Percentiles rank a stretch among this genome's conserved stretches.
Evolutionary conservation across 1,140 invertebrate species (phyloP).

Genomic region (Sycophaga agraensis): DNA sequence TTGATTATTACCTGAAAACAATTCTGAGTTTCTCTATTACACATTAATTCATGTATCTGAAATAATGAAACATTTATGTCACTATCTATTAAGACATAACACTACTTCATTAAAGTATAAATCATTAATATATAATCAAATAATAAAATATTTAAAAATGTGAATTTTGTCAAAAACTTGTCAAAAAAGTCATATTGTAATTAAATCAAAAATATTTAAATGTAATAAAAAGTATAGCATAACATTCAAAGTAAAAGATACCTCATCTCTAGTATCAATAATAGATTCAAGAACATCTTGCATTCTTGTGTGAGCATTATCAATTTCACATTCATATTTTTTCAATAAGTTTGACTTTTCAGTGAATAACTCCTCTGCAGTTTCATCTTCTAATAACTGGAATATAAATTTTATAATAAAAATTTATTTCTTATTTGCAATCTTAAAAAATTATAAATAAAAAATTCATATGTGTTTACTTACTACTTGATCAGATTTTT

Average conservation of each 20-base stretch:
- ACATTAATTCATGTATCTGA: slow-evolving; percentile 37
- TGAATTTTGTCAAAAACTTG: no score
- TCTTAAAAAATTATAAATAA: no score
- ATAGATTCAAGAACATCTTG: slow-evolving; percentile 48
- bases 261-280: slow-evolving; percentile 40
- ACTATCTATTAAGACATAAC: no score
- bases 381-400: slow-evolving; percentile 43
- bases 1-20: slow-evolving; percentile 25
- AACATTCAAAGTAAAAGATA: slow-evolving; percentile 18
- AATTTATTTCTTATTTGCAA: no score
- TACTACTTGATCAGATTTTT: slow-evolving; percentile 44
- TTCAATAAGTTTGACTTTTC: slow-evolving; percentile 41
- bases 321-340: slow-evolving; percentile 49
- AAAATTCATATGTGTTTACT: no score
- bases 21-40: slow-evolving; percentile 25
- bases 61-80: no score
- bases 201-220: slow-evolving; percentile 8
- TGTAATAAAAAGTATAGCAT: no score
- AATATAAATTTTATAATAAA: slow-evolving; percentile 12
- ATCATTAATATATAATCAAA: slow-evolving; percentile 2
- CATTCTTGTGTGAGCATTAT: slow-evolving; percentile 50
- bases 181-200: no score
- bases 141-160: not conserved
- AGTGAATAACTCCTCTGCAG: slow-evolving; percentile 37
- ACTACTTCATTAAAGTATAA: no score